Evolutionary conservation across 2,797 vertebrate genomes (phyloP), one percentile per base, ranked within the genome.

Genomic region (Tenualosa thibaudeaui): DNA sequence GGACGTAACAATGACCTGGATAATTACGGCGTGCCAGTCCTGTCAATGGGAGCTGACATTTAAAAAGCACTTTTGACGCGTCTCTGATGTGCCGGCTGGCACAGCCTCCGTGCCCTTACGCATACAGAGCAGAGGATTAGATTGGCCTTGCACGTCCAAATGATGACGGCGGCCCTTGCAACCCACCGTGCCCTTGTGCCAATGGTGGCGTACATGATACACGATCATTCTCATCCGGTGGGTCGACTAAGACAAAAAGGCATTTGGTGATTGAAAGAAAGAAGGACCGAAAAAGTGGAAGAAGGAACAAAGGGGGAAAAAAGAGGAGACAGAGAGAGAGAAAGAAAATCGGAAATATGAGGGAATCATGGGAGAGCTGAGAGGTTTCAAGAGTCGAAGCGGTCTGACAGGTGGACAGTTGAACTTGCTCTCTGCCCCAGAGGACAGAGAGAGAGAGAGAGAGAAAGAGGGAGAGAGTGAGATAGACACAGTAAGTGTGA

Each of bases 51-150:
- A 46, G 71, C 37, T 78, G 71, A 78, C 71, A 46, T 78, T 78
- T 78, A 78, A 78, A 78, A 78, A 78, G 71, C 71, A 78, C 71
- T 78, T 78, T 78, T 78, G 71, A 78, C 71, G 46, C 5, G 71
- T 78, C 71, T 78, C 71, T 78, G 71, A 78, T 78, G 26, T 40
- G 40, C 71, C 0, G 71, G 71, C 71, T 6, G 71, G 71, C 71
- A 46, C 71, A 78, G 71, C 46, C 71, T 46, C 40, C 15, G 17
- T 43, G 17, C 50, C 65, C 81, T 53, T 75, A 22, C 71, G 71
- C 71, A 78, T 78, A 46, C 71, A 78, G 40, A 78, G 71, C 37
- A 46, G 71, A 19, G 71, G 71, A 78, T 78, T 46, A 78, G 71
- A 78, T 43, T 43, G 40, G 40, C 71, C 71, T 46, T 5, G 3